Conservation (phyloP, 23 tunicate species). For the Oikopleura albicans region DNA sequence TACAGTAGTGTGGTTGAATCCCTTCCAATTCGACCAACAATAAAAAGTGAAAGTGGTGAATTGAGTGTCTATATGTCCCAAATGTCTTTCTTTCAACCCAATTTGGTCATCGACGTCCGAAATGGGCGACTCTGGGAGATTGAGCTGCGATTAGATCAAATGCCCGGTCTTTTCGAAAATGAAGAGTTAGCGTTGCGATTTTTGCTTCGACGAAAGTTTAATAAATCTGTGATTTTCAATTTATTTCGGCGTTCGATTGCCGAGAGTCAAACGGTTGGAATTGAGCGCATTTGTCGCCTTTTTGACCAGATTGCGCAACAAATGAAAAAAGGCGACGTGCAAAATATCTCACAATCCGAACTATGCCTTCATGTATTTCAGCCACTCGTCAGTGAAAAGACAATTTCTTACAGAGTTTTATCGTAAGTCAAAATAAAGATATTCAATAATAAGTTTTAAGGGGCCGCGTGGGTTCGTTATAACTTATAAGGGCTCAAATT, state of each 20-base stretch:
- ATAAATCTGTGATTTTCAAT: not conserved
- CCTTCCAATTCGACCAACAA: not conserved
- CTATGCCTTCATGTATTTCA: not conserved
- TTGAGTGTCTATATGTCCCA: not conserved
- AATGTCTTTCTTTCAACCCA: not conserved
- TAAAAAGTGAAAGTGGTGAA: not conserved
- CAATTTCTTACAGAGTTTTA: not conserved
- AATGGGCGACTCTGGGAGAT: conserved; percentile 2
- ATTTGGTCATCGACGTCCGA: not conserved
- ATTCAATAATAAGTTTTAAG: no score
- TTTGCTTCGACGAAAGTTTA: not conserved
- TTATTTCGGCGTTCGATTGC: not conserved
- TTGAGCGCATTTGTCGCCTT: not conserved
- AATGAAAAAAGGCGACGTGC: not conserved
- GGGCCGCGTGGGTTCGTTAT: no score
- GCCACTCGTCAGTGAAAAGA: not conserved
- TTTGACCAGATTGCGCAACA: not conserved
- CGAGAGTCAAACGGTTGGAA: not conserved
- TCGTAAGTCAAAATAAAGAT: no score
- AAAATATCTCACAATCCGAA: not conserved
- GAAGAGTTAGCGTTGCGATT: not conserved
- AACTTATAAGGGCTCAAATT: no score
- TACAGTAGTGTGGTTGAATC: not conserved
- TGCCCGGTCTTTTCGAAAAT: not conserved
- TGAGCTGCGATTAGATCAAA: not conserved